These are phyloP conservation scores for Rhadinocentrus ornatus DNA, from an alignment of 2,797 vertebrate genomes.

Conservation along the genomic window DNA sequence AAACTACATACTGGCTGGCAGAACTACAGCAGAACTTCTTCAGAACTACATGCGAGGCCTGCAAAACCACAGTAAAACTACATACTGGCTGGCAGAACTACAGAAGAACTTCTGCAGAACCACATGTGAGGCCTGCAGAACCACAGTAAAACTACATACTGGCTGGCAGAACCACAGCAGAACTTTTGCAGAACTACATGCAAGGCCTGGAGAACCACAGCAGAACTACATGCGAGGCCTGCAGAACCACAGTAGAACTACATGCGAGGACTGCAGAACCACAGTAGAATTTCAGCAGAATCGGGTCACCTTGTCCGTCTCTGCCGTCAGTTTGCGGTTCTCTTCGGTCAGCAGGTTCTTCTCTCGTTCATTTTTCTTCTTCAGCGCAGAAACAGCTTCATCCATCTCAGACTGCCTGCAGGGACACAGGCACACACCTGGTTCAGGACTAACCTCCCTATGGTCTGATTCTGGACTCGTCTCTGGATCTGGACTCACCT, in stretches of 20 bases:
- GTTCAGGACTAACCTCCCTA: background rate
- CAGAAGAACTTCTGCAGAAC: background rate
- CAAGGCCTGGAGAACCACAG: too few relatives aligned
- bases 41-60: background rate
- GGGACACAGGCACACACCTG: conserved; percentile 8
- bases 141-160: too few relatives aligned
- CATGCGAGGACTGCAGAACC: background rate
- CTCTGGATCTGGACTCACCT: conserved; percentile 76
- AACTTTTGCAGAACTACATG: too few relatives aligned
- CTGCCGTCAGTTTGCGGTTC: conserved; percentile 88
- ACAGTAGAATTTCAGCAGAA: too few relatives aligned
- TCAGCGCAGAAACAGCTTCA: conserved; percentile 85
- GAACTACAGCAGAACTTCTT: background rate
- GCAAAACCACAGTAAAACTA: background rate
- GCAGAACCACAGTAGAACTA: too few relatives aligned
- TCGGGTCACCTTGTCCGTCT: conserved; percentile 88
- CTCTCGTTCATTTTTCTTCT: conserved; percentile 91
- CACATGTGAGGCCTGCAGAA: too few relatives aligned
- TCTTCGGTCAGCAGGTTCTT: conserved; percentile 88
- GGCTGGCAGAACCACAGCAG: background rate
- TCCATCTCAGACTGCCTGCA: conserved; percentile 90
- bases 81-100: too few relatives aligned
- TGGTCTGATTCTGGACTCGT: conserved; percentile 59
- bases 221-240: background rate
- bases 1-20: too few relatives aligned